Evolutionary conservation across 2,888 invertebrate genomes (phyloP), one percentile per base, ranked within the genome.

Genomic region (Anthophora plumipes): DNA sequence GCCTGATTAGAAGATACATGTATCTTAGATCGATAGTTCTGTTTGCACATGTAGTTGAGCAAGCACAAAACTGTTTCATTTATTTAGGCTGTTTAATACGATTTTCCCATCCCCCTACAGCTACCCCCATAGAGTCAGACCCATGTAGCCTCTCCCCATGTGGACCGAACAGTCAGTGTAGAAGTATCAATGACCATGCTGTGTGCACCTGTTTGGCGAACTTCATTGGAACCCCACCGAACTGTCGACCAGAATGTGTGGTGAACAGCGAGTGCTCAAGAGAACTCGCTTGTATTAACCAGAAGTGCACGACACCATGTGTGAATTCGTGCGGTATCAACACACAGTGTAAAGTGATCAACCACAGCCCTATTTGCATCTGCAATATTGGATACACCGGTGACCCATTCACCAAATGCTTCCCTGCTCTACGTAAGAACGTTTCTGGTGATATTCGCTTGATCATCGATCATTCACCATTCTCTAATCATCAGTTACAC

Each of bases 321-420:
- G 95, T 96, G 75, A 96, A 96, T 75, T 94, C 95, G 0, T 98
- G 98, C 91, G 97, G 97, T 72, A 94, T 94, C 77, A 97, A 97
- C 92, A 97, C 98, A 48, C 94, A 96, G 78, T 98, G 98, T 92
- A 95, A 96, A 88, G 97, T 97, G 54, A 95, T 97, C 41, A 97
- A 97, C 93, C 98, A 98, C 92, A 96, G 95, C 90, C 96, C 97
- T 17, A 95, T 97, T 81, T 97, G 97, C 91, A 95, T 96, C 84
- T 98, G 98, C 92, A 95, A 96, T 89, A 95, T 96, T 92, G 97
- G 97, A 82, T 97, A 96, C 91, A 95, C 96, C 86, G 98, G 98
- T 77, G 97, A 98, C 93, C 96, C 97, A 57, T 94, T 95, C 78
- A 93, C 93, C 64, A 94, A 94, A 85, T 96, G 96, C 90, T 93